These are phyloP conservation scores for Eulemur albifrons DNA, from an alignment of 2,797 vertebrate genomes.

Conservation along the genomic window DNA sequence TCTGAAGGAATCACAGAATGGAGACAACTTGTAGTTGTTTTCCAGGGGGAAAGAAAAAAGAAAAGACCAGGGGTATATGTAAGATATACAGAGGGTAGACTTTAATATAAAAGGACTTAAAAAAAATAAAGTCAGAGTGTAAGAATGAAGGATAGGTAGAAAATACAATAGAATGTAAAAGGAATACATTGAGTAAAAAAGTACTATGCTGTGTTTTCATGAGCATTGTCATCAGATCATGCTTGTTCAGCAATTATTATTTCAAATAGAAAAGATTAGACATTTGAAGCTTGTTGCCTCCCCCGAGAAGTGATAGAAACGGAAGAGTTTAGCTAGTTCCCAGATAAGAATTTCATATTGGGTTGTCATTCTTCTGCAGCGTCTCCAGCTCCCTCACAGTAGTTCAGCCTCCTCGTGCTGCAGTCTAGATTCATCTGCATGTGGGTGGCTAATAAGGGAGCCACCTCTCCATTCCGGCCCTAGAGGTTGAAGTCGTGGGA, in stretches of 20 bases:
- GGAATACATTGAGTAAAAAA: background rate
- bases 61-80: background rate
- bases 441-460: too few species aligned
- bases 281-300: background rate
- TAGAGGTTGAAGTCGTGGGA: background rate
- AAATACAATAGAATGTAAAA: background rate
- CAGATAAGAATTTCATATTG: background rate
- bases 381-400: background rate
- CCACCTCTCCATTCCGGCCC: background rate
- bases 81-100: background rate
- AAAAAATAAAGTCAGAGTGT: background rate
- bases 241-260: background rate
- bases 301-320: background rate
- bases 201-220: background rate
- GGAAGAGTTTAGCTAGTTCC: background rate
- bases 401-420: background rate
- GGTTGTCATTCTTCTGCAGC: background rate
- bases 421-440: background rate
- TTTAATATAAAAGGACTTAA: background rate
- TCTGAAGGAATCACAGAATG: background rate
- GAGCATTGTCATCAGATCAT: background rate
- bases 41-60: background rate
- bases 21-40: background rate
- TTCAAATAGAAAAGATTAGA: background rate
- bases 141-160: background rate